phyloP scores from a whole-genome alignment of 1,140 invertebrate genomes.

The Dreissena rostriformis region DNA sequence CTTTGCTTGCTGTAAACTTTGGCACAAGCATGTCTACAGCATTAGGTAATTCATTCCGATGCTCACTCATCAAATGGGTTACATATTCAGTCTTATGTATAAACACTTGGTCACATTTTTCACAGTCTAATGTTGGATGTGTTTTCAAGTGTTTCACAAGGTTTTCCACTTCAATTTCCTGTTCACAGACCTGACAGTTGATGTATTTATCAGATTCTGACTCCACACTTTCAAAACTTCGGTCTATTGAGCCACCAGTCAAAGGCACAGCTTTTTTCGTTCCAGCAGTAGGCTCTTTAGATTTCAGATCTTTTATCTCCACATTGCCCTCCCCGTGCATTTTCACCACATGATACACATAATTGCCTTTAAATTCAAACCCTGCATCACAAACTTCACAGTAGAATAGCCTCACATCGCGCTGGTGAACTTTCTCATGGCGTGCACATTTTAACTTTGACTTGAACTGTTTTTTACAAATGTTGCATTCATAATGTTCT shows the following conservation, averaged over 20 bases:
- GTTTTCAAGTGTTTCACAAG: constrained; percentile 35
- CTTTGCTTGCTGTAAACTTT: neutral
- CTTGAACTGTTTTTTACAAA: constrained; percentile 44
- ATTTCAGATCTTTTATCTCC: constrained; percentile 4
- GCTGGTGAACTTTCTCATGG: constrained; percentile 35
- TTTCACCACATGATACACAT: constrained; percentile 37
- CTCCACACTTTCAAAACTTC: constrained; percentile 30
- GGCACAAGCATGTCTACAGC: neutral
- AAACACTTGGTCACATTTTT: constrained; percentile 50
- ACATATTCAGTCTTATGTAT: constrained; percentile 51
- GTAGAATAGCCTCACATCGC: constrained; percentile 30
- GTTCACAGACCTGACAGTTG: constrained; percentile 48
- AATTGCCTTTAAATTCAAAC: constrained; percentile 50
- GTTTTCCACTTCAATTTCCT: constrained; percentile 38
- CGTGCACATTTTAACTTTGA: constrained; percentile 39
- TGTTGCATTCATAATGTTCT: constrained; percentile 36
- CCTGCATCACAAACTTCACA: constrained; percentile 43
- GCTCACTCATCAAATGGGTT: constrained; percentile 43
- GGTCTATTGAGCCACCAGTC: constrained; percentile 38
- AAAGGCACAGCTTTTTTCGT: constrained; percentile 43
- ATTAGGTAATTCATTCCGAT: constrained; percentile 35
- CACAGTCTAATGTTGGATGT: constrained; percentile 27
- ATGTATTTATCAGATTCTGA: constrained; percentile 10
- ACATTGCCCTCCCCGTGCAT: constrained; percentile 5
- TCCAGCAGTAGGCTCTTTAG: constrained; percentile 7